Evolutionary conservation across 2,888 invertebrate genomes (phyloP), one percentile per base, ranked within the genome.

Genomic region (Drosophila emarginata): DNA sequence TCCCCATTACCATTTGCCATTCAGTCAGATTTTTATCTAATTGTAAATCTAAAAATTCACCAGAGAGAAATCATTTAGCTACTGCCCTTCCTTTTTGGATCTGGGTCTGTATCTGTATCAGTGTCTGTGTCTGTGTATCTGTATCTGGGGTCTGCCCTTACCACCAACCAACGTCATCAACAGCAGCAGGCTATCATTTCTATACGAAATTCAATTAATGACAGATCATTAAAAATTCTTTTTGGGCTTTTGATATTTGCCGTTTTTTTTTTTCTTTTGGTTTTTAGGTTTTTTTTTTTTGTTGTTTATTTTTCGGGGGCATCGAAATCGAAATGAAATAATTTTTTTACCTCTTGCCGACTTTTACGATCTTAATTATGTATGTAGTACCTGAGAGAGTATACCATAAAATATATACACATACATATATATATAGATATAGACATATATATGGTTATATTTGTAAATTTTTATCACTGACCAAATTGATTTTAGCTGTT

Each of bases 191-290:
- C 45, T 80, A 74, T 72, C 76, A 78, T 86, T 78, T 79, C 74
- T 82, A 82, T 77, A 74, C 72, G 64, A 78, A 87, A 78, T 86
- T 88, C 91, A 90, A 90, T 90, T 90, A 90, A 90, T 90, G 91
- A 80, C 83, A 82, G 87, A 84, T 87, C 90, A 90, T 90, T 90
- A 90, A 89, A 84, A 87, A 74, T 71, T 76, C 78, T 79, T 80
- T 74, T 78, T 77, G 80, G 78, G 65, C 74, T 83, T 91, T 90
- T 89, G 90, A 89, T 85, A 77, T 85, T 80, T 63, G 85, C 85
- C 81, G 82, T 77, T 69, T 70, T 45, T 45, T 21, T 39, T 12
- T 37, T n/a, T 37, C n/a, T 14, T 37, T 28, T 28, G 28, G 37
- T 37, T 36, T 36, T 36, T 36, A 28, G 32, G 32, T 32, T 32